phyloP scores from a whole-genome alignment of 2,797 vertebrate species.

The Chelon auratus region DNA sequence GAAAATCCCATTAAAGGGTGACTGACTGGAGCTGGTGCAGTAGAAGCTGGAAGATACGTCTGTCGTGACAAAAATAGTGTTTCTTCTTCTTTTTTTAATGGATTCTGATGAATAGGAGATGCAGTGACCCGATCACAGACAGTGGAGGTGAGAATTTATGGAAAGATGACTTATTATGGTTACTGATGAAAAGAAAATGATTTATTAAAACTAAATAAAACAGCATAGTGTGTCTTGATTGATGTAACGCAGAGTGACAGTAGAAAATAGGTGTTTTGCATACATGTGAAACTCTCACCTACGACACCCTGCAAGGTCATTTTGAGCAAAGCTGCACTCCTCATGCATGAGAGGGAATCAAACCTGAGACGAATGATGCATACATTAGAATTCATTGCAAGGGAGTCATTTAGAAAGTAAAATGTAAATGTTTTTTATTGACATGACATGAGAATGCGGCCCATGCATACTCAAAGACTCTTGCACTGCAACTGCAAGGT shows the following conservation, averaged over 20 bases:
- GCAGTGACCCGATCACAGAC: slow-evolving; percentile 19
- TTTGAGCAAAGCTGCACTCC: slow-evolving; percentile 19
- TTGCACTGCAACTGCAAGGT: no score
- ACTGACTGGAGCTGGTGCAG: slow-evolving; percentile 61
- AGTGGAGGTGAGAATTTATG: neutral
- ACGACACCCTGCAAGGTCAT: slow-evolving; percentile 40
- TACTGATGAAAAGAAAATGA: slow-evolving; percentile 44
- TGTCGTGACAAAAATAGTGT: slow-evolving; percentile 53
- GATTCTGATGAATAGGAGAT: slow-evolving; percentile 38
- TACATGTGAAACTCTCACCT: slow-evolving; percentile 19
- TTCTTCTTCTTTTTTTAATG: slow-evolving; percentile 27
- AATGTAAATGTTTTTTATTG: no score
- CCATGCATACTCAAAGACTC: neutral
- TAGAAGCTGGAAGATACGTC: slow-evolving; percentile 58
- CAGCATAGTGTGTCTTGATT: slow-evolving; percentile 19
- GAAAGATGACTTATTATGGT: slow-evolving; percentile 33
- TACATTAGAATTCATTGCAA: slow-evolving; percentile 3
- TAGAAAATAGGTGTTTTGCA: slow-evolving; percentile 26
- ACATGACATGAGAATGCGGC: neutral
- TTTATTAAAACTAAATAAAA: slow-evolving; percentile 43
- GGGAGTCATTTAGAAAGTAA: slow-evolving; percentile 9
- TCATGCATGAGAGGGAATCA: slow-evolving; percentile 7
- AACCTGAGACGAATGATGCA: neutral
- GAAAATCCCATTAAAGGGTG: slow-evolving; percentile 75
- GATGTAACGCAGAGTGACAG: slow-evolving; percentile 41